A percentile compares a stretch with the other conserved stretches of the same genome.
These are phyloP conservation scores for Leptinotarsa haldemani DNA, from an alignment of 2,888 invertebrate genomes.

Conservation along the genomic window DNA sequence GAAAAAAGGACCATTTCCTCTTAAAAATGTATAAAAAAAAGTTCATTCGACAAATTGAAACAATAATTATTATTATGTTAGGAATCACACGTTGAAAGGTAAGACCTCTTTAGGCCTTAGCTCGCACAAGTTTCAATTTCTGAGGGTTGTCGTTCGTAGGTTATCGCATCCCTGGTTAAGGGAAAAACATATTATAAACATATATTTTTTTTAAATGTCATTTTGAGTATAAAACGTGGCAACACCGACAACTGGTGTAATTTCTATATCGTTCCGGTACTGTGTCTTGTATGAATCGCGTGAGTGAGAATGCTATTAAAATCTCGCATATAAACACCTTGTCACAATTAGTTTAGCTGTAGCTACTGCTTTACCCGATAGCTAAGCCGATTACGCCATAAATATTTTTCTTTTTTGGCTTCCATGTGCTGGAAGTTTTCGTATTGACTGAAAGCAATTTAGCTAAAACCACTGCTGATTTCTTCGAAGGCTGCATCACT, in stretches of 20 bases:
- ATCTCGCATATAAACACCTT: conserved; percentile 59
- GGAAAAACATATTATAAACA: no score
- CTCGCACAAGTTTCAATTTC: no score
- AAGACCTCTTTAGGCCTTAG: no score
- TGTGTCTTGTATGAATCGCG: conserved; percentile 48
- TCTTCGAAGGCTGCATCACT: no score
- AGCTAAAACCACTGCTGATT: no score
- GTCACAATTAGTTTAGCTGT: conserved; percentile 27
- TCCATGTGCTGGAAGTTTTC: no score
- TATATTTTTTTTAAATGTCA: neutral
- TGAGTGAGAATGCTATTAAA: conserved; percentile 58
- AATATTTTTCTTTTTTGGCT: conserved; percentile 14
- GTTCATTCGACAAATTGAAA: neutral
- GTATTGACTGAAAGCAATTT: no score
- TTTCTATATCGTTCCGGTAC: conserved; percentile 40
- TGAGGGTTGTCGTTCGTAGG: no score
- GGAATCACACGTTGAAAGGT: no score
- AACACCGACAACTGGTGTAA: conserved; percentile 12
- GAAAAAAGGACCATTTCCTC: no score
- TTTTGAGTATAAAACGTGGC: neutral
- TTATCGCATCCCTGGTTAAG: no score
- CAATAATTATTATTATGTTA: neutral
- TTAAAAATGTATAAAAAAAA: neutral
- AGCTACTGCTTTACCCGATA: conserved; percentile 23
- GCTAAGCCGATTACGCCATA: conserved; percentile 25